These are phyloP conservation scores for Patiria miniata DNA, from an alignment of 35 echinoderm and acorn worm species.

Conservation along the genomic window DNA sequence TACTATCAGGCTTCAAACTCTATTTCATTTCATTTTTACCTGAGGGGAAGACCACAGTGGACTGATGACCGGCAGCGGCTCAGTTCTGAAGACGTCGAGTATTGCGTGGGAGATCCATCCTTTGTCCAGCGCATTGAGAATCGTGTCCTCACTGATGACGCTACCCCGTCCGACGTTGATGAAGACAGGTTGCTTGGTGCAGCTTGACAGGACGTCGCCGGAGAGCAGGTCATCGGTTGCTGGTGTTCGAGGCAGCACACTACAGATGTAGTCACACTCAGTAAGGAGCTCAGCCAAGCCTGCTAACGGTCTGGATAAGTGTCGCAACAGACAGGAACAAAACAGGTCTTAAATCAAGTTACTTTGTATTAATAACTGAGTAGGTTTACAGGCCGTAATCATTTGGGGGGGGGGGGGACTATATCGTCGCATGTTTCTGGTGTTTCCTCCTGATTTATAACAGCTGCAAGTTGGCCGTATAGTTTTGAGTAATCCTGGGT, in stretches of 20 bases:
- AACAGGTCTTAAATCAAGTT: too few relatives aligned
- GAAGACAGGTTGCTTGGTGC: slow-evolving; percentile 65
- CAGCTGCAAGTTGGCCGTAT: too few relatives aligned
- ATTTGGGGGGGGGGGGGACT: too few relatives aligned
- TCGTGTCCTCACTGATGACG: slow-evolving; percentile 42
- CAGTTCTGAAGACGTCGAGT: slow-evolving; percentile 41
- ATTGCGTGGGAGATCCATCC: slow-evolving; percentile 55
- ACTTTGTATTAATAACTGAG: too few relatives aligned
- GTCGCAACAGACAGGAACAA: too few relatives aligned
- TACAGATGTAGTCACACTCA: slow-evolving; percentile 58
- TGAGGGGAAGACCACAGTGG: slow-evolving; percentile 44
- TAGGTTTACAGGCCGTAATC: too few relatives aligned
- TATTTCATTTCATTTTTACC: background rate
- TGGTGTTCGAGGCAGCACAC: slow-evolving; percentile 48
- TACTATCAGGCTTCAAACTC: too few relatives aligned
- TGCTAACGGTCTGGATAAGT: slow-evolving; percentile 7
- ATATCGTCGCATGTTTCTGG: too few relatives aligned
- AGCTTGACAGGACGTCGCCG: slow-evolving; percentile 44
- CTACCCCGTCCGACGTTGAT: slow-evolving; percentile 59
- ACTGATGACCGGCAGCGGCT: slow-evolving; percentile 37
- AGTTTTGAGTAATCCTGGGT: too few relatives aligned
- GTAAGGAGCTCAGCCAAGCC: slow-evolving; percentile 38
- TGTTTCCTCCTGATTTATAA: too few relatives aligned
- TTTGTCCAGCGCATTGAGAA: slow-evolving; percentile 53
- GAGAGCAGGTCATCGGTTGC: slow-evolving; percentile 40